phyloP scores from a whole-genome alignment of 1,140 invertebrate genomes.

The Agrypnia vestita region DNA sequence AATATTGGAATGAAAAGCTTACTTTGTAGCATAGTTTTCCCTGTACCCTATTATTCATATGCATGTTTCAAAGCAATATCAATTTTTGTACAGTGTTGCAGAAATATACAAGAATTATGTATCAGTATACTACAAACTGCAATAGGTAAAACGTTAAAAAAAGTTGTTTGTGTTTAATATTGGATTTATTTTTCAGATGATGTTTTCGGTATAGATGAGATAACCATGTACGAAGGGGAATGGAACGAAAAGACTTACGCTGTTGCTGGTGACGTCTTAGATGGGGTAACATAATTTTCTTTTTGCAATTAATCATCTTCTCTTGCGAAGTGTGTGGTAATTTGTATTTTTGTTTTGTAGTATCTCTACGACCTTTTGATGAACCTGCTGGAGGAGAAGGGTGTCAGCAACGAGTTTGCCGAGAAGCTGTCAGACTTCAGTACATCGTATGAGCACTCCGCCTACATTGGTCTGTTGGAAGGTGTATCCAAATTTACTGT shows the following conservation, averaged over 20 bases:
- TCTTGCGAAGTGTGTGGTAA: conserved; percentile 30
- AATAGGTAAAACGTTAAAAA: no score
- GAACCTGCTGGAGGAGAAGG: conserved; percentile 95
- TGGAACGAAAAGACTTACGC: conserved; percentile 88
- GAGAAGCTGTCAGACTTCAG: conserved; percentile 89
- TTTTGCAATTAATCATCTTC: conserved; percentile 49
- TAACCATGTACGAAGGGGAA: conserved; percentile 88
- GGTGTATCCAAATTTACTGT: conserved; percentile 88
- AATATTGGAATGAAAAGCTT: no score
- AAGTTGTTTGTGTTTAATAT: not conserved
- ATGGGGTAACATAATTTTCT: conserved; percentile 77
- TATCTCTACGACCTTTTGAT: conserved; percentile 95
- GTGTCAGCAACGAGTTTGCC: conserved; percentile 92
- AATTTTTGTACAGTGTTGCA: no score
- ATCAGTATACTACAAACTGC: no score
- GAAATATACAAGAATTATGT: no score
- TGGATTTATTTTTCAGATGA: conserved; percentile 74
- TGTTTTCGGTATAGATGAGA: conserved; percentile 91
- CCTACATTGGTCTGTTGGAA: conserved; percentile 90
- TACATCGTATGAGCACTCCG: conserved; percentile 91
- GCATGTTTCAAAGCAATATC: no score
- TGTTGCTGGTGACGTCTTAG: conserved; percentile 91
- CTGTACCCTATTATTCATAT: no score
- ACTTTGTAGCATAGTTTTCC: no score
- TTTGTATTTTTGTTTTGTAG: conserved; percentile 73